Base-by-base conservation (phyloP, 2,113 vertebrate genomes). In the Calyptommatus sinebrachiatus region DNA sequence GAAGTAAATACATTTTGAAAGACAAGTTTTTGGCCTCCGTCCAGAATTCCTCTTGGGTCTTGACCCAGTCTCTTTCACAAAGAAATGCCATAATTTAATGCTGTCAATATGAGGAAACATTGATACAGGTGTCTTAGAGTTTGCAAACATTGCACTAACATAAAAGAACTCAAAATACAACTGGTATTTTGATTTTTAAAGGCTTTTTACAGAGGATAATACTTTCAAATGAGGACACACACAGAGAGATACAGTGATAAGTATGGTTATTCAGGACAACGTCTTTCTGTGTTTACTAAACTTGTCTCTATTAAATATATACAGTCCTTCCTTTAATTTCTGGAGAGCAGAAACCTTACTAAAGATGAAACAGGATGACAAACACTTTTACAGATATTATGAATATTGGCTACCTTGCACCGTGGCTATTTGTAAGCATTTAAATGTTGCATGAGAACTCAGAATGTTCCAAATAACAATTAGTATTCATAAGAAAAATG, bases 51-150 rank as follows among this genome's bases (percentile, higher is more conserved):
- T 78, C 77, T 82, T 87, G 79, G 80, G 82, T 78, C 77, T 82
- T 87, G 79, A 84, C 88, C 78, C 85, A 50, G 83, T 71, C 79
- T 84, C 88, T 87, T 86, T 78, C 63, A 79, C 82, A 84, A 89
- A 87, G 77, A 83, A 89, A 83, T 84, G 71, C 84, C 85, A 79
- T 73, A 83, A 78, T 81, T 80, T 77, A 68, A 84, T 28, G 76
- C 73, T 85, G 76, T 78, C 82, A 83, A 75, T 24, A 60, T 35
- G 3, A 2, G 68, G 14, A 66, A 46, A 28, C 26, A 0, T 1
- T 29, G 77, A 74, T 79, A 77, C 76, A 86, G 83, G 74, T 79
- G 87, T 85, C 83, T 72, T n/a, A 12, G 71, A 79, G 53, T 2
- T 84, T 73, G 79, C 57, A 48, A 70, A 0, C 35, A 28, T 69